These are phyloP conservation scores for Sesamia nonagrioides DNA, from an alignment of 1,140 invertebrate species.

Conservation along the genomic window DNA sequence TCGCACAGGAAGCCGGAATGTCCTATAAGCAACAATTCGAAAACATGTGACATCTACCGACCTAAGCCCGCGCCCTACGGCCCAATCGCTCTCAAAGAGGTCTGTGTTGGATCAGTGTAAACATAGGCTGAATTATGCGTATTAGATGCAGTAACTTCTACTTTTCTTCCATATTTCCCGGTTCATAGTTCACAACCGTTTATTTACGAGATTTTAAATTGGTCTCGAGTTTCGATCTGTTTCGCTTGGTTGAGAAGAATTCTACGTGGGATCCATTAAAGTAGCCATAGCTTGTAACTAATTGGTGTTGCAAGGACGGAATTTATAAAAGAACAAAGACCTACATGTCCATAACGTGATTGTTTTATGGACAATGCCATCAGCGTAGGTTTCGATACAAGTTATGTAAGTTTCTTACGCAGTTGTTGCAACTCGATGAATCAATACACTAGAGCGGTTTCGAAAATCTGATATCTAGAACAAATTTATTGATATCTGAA, in stretches of 20 bases:
- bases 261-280: conserved; percentile 28
- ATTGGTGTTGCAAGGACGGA: conserved; percentile 17
- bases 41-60: too few species aligned
- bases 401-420: conserved; percentile 17
- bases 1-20: too few species aligned
- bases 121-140: too few species aligned
- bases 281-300: conserved; percentile 7
- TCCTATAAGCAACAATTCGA: too few species aligned
- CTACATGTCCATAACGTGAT: conserved; percentile 26
- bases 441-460: conserved; percentile 23
- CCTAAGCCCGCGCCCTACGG: too few species aligned
- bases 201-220: conserved; percentile 19
- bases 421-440: conserved; percentile 9
- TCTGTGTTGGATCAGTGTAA: too few species aligned
- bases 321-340: conserved; percentile 20
- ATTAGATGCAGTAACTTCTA: too few species aligned
- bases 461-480: conserved; percentile 43
- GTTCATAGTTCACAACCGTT: conserved; percentile 26
- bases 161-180: neutral
- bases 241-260: neutral
- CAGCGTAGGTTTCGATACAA: neutral
- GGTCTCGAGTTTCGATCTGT: conserved; percentile 12
- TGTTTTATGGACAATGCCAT: conserved; percentile 33
- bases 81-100: too few species aligned
- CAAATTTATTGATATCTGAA: conserved; percentile 28